These are phyloP conservation scores for Eupithecia exiguata DNA, from an alignment of 2,888 invertebrate species.

Conservation along the genomic window DNA sequence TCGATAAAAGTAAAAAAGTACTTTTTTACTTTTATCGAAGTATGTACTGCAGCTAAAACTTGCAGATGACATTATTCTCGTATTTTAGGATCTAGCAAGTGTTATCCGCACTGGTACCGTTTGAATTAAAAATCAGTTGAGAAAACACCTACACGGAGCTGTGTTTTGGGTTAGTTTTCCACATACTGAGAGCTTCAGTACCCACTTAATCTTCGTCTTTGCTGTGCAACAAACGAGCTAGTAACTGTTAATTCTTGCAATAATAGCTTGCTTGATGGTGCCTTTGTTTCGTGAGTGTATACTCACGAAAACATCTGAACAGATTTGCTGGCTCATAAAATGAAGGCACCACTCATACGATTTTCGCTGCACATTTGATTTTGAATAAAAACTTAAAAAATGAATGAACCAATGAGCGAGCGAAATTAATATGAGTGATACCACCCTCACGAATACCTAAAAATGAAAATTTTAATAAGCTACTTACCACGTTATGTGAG, in stretches of 20 bases:
- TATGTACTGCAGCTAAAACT: not conserved
- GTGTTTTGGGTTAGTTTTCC: not conserved
- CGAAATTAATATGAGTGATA: not conserved
- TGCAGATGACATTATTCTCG: slow-evolving; percentile 1
- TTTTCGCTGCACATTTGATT: too few species aligned
- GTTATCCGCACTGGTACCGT: slow-evolving; percentile 28
- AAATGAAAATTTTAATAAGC: too few species aligned
- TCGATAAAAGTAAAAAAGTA: too few species aligned
- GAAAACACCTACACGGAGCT: slow-evolving; percentile 28
- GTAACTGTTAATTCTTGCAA: not conserved
- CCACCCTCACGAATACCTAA: too few species aligned
- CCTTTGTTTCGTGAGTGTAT: too few species aligned
- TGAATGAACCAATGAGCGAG: not conserved
- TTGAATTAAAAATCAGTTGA: slow-evolving; percentile 43
- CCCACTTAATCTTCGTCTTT: not conserved
- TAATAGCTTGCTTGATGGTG: not conserved
- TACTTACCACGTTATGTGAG: too few species aligned
- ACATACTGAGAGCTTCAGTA: not conserved
- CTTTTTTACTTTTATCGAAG: too few species aligned
- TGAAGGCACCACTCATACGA: too few species aligned
- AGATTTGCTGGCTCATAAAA: too few species aligned
- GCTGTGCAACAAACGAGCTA: not conserved
- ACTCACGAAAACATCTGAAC: too few species aligned
- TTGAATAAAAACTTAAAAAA: too few species aligned
- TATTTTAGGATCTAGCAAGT: slow-evolving; percentile 28